Base-by-base conservation (phyloP, 2,888 invertebrate species). In the Aleiodes alternator region DNA sequence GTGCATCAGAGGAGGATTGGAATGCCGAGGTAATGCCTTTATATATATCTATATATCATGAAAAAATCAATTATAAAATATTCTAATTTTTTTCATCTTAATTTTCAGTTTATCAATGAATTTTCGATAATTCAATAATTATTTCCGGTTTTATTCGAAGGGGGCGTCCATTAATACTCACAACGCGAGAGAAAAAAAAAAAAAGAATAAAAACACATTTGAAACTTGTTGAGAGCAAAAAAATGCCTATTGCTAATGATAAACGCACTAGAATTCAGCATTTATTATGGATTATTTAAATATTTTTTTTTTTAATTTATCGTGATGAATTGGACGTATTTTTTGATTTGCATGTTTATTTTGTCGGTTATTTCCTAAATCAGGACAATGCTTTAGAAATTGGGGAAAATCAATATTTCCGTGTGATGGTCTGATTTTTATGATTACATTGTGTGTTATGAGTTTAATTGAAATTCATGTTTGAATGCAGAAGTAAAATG, bases 1-100 rank as follows among this genome's bases (percentile, higher is more conserved):
- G 87, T 78, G 87, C 85, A 50, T 90, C 89, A n/a, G 90, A 90
- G 75, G 89, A 90, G 78, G 90, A 90, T 68, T 90, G 90, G 90
- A 86, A 85, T 59, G 88, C 90, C 31, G 88, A 88, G 84, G 89
- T 89, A 80, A 82, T 80, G 75, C 80, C 80, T 81, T 81, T 80
- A 81, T 81, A 81, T 81, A 82, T 76, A 77, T 48, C 43, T 43
- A 61, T 61, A 16, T 43, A 23, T 16, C 23, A 23, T n/a, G 14
- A 43, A 70, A 69, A 50, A 29, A 56, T 71, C 43, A 43, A 43
- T 76, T 75, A 23, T 2, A 23, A 23, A 23, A 23, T 23, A 53
- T n/a, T 69, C 57, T 4, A 34, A 69, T 61, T 48, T 14, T 23
- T 23, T 14, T 23, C 23, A 23, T 23, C 2, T 23, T 23, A 23